phyloP scores from a whole-genome alignment of 2,888 invertebrate genomes.

The Tupiocoris notatus region DNA sequence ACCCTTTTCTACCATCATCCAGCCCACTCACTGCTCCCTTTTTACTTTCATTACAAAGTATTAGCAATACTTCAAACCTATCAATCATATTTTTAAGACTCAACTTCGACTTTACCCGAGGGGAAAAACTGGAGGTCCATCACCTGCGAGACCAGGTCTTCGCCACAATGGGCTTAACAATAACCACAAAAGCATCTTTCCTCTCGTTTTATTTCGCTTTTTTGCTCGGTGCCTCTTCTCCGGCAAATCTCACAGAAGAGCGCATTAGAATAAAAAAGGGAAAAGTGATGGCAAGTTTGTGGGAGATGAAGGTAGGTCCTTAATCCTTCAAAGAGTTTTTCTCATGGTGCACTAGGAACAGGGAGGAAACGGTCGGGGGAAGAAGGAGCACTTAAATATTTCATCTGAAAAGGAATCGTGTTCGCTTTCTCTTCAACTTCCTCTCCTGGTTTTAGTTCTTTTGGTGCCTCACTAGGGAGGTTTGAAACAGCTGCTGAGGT shows the following conservation, averaged over 20 bases:
- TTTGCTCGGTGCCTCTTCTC: neutral
- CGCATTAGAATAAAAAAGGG: conserved; percentile 32
- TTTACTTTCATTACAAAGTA: conserved; percentile 24
- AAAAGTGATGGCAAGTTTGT: neutral
- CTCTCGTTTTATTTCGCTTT: conserved; percentile 6
- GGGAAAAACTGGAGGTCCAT: conserved; percentile 1
- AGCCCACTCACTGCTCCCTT: neutral
- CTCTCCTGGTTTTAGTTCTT: conserved; percentile 8
- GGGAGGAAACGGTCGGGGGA: neutral
- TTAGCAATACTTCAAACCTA: conserved; percentile 26
- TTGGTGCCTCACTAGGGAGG: neutral
- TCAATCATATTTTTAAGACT: conserved; percentile 17
- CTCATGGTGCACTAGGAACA: neutral
- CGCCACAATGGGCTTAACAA: conserved; percentile 28
- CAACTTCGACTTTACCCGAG: neutral
- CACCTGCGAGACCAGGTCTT: conserved; percentile 8
- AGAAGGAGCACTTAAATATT: conserved; percentile 33
- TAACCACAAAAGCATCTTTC: conserved; percentile 26
- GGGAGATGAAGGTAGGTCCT: neutral
- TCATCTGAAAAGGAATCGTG: conserved; percentile 24
- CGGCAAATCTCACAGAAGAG: conserved; percentile 30
- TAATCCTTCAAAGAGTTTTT: conserved; percentile 33
- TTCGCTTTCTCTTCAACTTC: neutral
- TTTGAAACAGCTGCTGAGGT: conserved; percentile 11
- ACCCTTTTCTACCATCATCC: neutral